phyloP scores from a whole-genome alignment of 2,113 vertebrate species.

The Phocoena sinus region DNA sequence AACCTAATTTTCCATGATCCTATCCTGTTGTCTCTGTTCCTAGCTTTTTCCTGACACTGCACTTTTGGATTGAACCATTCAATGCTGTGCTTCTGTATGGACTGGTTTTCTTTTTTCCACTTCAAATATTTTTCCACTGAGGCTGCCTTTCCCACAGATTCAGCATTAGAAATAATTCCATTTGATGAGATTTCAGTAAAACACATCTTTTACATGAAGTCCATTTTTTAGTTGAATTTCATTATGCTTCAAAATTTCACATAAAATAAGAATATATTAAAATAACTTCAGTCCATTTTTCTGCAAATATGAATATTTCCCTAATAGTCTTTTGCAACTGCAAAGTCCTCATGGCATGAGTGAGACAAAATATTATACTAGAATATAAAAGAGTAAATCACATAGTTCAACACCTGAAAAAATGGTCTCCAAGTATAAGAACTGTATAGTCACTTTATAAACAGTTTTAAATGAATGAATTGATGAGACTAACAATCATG shows the following conservation, averaged over 20 bases:
- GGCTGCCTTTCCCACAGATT: background rate
- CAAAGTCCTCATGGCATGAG: background rate
- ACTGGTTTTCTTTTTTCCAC: background rate
- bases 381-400: background rate
- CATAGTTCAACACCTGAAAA: background rate
- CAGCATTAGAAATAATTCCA: background rate
- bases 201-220: background rate
- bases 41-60: background rate
- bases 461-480: background rate
- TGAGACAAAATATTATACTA: background rate
- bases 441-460: background rate
- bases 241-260: background rate
- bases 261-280: background rate
- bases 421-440: background rate
- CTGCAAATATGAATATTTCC: background rate
- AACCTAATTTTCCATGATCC: background rate
- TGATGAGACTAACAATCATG: background rate
- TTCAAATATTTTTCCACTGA: background rate
- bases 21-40: background rate
- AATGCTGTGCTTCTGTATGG: background rate
- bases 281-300: background rate
- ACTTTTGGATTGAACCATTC: background rate
- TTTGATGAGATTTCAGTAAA: background rate
- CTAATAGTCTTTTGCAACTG: background rate
- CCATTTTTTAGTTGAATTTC: background rate